These are phyloP conservation scores for Pogonus chalceus DNA, from an alignment of 1,140 invertebrate species.

Conservation along the genomic window DNA sequence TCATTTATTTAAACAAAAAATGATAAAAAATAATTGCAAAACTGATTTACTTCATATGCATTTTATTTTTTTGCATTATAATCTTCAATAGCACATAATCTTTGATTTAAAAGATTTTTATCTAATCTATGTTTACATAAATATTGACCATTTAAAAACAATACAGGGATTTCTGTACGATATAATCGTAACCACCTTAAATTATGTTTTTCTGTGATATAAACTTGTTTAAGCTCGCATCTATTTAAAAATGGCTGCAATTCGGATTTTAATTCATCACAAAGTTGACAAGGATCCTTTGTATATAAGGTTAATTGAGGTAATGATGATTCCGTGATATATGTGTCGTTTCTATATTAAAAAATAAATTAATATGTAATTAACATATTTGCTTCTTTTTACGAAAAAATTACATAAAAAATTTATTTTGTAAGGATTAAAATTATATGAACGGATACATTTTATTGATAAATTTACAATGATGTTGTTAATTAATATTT, in stretches of 20 bases:
- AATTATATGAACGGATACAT: too few relatives aligned
- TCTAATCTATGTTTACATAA: conserved; percentile 75
- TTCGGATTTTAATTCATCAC: conserved; percentile 66
- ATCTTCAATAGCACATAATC: conserved; percentile 29
- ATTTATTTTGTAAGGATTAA: conserved; percentile 7
- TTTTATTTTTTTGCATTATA: neutral
- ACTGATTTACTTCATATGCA: too few relatives aligned
- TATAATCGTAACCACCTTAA: conserved; percentile 64
- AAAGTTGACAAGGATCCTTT: conserved; percentile 69
- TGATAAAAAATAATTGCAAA: too few relatives aligned
- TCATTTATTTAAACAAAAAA: too few relatives aligned
- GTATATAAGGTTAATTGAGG: conserved; percentile 68
- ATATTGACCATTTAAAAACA: conserved; percentile 73
- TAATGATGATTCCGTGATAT: conserved; percentile 16
- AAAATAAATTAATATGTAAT: conserved; percentile 8
- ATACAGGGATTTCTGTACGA: conserved; percentile 74
- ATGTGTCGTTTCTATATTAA: conserved; percentile 15
- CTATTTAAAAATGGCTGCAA: conserved; percentile 49
- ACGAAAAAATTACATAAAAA: conserved; percentile 13
- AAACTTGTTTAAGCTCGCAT: conserved; percentile 57
- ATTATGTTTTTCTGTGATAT: conserved; percentile 65
- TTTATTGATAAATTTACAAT: too few relatives aligned
- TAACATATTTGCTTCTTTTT: conserved; percentile 8
- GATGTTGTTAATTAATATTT: too few relatives aligned
- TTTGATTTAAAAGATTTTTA: conserved; percentile 38